These are phyloP conservation scores for Lasioglossum baleicum DNA, from an alignment of 1,140 invertebrate genomes.

Conservation along the genomic window DNA sequence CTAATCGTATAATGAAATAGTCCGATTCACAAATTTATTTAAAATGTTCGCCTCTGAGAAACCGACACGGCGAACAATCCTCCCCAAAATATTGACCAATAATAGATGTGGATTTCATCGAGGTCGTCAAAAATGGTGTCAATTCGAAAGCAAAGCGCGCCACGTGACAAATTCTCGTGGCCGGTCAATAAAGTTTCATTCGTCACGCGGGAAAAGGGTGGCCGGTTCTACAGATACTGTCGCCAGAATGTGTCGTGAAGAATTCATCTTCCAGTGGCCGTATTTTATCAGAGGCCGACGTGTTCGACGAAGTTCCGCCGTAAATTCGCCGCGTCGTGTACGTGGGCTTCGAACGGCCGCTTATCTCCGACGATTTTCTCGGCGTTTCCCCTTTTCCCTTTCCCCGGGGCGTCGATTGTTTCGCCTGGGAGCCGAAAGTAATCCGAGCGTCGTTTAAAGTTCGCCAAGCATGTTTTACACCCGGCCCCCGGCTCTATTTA, in stretches of 20 bases:
- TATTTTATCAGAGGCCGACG: not conserved
- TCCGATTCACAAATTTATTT: no score
- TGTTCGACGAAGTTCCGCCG: not conserved
- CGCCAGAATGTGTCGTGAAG: not conserved
- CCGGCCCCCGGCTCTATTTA: constrained; percentile 6
- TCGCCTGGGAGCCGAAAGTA: constrained; percentile 6
- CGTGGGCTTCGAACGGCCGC: not conserved
- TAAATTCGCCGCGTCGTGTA: constrained; percentile 9
- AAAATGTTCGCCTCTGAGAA: no score
- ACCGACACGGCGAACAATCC: no score
- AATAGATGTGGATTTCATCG: no score
- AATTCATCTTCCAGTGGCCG: not conserved
- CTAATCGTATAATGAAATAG: no score
- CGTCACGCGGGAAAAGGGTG: no score
- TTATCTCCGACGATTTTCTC: constrained; percentile 19
- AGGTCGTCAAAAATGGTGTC: no score
- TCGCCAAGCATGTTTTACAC: not conserved
- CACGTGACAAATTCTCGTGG: no score
- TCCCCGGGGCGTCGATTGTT: constrained; percentile 7
- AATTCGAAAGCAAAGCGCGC: no score
- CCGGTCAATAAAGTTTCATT: no score
- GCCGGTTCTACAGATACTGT: no score
- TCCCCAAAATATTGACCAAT: no score
- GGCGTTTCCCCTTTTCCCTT: not conserved
- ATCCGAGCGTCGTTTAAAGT: constrained; percentile 18